phyloP scores from a whole-genome alignment of 2,797 vertebrate genomes.

The Acipenser transmontanus region DNA sequence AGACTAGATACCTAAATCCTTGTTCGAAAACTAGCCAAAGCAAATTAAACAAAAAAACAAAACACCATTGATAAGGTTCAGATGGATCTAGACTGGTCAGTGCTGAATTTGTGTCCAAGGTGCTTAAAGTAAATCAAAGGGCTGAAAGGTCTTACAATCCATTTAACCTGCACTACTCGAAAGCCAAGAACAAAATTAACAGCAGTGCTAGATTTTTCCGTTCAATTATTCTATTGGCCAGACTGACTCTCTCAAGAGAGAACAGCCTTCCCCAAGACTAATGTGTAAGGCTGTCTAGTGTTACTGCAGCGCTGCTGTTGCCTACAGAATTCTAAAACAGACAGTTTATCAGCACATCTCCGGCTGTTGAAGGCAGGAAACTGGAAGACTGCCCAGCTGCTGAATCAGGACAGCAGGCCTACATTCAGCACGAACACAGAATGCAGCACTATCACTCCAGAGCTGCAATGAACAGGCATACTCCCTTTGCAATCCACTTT shows the following conservation, averaged over 20 bases:
- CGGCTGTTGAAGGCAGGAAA: constrained; percentile 34
- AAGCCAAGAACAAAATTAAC: too few relatives aligned
- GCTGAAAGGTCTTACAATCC: too few relatives aligned
- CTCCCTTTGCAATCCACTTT: background rate
- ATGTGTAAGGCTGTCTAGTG: background rate
- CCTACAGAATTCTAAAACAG: constrained; percentile 34
- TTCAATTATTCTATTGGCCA: too few relatives aligned
- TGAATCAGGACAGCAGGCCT: constrained; percentile 52
- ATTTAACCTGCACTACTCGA: too few relatives aligned
- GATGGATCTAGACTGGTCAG: too few relatives aligned
- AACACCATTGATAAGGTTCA: too few relatives aligned
- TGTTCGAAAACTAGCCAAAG: constrained; percentile 2
- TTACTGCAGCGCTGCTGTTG: background rate
- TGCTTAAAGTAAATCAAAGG: too few relatives aligned
- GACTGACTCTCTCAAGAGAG: too few relatives aligned
- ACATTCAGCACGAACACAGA: constrained; percentile 35
- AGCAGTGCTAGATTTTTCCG: too few relatives aligned
- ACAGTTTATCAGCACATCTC: constrained; percentile 1
- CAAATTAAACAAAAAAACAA: background rate
- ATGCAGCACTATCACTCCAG: constrained; percentile 35
- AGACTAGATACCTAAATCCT: too few relatives aligned
- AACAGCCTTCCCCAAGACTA: background rate
- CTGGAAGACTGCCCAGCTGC: constrained; percentile 51
- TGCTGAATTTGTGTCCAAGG: too few relatives aligned
- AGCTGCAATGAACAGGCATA: background rate